Evolutionary conservation across 37 sponge, comb jelly and placozoan genomes (phyloP), one percentile per base, ranked within the genome.

Genomic region (Petrosia ficiformis): DNA sequence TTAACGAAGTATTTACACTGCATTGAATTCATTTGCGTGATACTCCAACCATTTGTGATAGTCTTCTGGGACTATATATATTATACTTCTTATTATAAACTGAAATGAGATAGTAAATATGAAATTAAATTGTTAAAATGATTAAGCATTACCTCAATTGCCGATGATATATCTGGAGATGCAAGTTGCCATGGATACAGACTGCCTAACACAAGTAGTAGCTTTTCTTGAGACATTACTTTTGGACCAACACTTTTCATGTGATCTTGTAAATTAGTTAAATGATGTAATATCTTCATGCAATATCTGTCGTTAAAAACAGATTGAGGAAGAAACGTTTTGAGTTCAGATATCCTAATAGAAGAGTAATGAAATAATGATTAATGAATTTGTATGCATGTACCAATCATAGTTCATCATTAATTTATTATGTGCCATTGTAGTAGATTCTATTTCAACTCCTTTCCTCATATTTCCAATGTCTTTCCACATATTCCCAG

Each of bases 361-460:
- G 8, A 57, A 39, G 39, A n/a, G 10, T 24, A 22, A 25, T 35
- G 30, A 67, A 29, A 61, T 26, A 26, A 61, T 61, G 63, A n/a
- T 61, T 5, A 61, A n/a, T 61, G 63, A 26, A 26, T 26, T 14
- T 48, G 54, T 14, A 19, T 24, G 24, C 32, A 33, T 57, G 56
- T 70, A 84, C 90, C 90, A 89, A 21, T 85, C 63, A 43, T 79
- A 89, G 66, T 89, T 89, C 86, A 89, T 89, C 3, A 89, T 79
- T 10, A 89, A 75, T 63, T 73, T 89, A 29, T 59, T 73, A 29
- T 70, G 67, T 19, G 90, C 90, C 90, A 89, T 89, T 0, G 80
- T 40, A 0, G 90, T 78, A 1, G 81, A 80, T 81, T 89, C 90
- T 2, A 78, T 89, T 41, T 57, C 35, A 11, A 89, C 90, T 22